Conservation (phyloP, 2,797 vertebrate species). For the Tragopan temminckii region DNA sequence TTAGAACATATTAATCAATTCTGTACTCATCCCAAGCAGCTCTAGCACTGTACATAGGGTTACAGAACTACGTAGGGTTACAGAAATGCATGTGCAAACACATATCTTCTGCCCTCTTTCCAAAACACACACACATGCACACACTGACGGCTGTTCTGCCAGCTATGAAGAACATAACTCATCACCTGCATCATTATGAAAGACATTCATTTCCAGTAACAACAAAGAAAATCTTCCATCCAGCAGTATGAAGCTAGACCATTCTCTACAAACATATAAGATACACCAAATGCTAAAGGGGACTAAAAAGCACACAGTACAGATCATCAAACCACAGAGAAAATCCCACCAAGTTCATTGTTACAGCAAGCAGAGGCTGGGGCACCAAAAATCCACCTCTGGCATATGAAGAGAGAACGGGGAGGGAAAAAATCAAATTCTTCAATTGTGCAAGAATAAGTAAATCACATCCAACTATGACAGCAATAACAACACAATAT, state of each 20-base stretch:
- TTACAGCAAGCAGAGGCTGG: not conserved
- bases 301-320: not conserved
- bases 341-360: not conserved
- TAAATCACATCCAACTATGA: not conserved
- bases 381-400: not conserved
- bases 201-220: not conserved
- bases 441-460: not conserved
- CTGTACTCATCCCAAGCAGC: not conserved
- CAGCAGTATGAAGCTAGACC: not conserved
- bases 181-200: not conserved
- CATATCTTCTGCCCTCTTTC: not conserved
- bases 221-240: not conserved
- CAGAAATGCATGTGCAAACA: not conserved
- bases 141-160: not conserved
- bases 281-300: not conserved
- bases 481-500: fast-evolving
- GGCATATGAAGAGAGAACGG: not conserved
- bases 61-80: not conserved
- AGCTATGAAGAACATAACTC: not conserved
- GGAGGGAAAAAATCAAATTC: no score
- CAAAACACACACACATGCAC: not conserved
- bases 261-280: not conserved
- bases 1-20: not conserved
- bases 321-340: not conserved
- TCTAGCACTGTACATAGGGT: not conserved